Evolutionary conservation across 2,888 invertebrate species (phyloP), one percentile per base, ranked within the genome.

Genomic region (Perdita meconis): DNA sequence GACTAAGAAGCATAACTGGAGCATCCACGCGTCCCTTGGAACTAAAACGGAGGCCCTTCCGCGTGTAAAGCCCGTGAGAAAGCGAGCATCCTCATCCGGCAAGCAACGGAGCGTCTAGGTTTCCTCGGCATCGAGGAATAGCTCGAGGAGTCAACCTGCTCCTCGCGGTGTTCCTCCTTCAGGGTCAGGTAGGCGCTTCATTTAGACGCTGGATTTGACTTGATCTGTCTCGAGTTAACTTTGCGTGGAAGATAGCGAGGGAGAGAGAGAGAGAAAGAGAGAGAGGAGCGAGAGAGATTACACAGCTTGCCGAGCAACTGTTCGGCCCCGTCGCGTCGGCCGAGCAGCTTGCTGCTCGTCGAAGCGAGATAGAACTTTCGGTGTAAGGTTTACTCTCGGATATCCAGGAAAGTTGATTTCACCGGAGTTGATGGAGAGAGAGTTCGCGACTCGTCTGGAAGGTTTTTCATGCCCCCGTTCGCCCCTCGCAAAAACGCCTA

Each of bases 41-140:
- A 60, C 51, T 66, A 55, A 66, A 57, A 51, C 73, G 74, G 72
- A 78, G 42, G 68, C 74, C 42, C 38, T 59, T 68, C 60, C 78
- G 70, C 57, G 79, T 70, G 76, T 82, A 86, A 88, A 83, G 83
- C 81, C 81, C 84, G 83, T 86, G 86, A 83, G 84, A 87, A 78
- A 75, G 75, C 59, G 76, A 72, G 61, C 74, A 82, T 44, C 36
- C 64, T 24, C 40, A 22, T 34, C 42, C 24, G 36, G 44, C 34
- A 38, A 44, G 34, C 34, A 19, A 4, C 63, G n/a, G 10, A 44
- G 22, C 34, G 51, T 68, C 53, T 63, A n/a, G 16, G 26, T 40
- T 47, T 10, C 47, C 19, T 47, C 19, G 47, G n/a, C 51, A 50
- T 42, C 22, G 42, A 22, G n/a, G n/a, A 12, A 40, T 40, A 3